Base-by-base conservation (phyloP, 2,797 vertebrate species). In the Megaceryle alcyon region DNA sequence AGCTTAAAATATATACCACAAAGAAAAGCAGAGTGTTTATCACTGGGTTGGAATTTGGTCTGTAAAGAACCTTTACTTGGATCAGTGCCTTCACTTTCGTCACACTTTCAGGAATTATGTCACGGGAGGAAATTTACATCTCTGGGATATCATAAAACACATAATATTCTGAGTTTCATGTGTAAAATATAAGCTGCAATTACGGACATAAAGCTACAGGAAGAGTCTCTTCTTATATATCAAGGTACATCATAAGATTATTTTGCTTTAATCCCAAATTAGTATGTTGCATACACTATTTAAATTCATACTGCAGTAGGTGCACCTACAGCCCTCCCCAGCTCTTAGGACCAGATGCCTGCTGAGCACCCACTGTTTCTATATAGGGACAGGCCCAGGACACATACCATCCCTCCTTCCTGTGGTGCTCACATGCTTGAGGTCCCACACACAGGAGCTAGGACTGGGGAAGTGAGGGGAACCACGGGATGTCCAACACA, bases 201-300 rank as follows among this genome's bases (percentile, higher is more conserved):
- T 48, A 41, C 0, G 0, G 35, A 71, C 51, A 41, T 19, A 37
- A 3, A n/a, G 39, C n/a, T 80, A 28, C 14, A 53, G 6, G 22
- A 53, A 14, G 7, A 22, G 14, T 31, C 23, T 53, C 41, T 23
- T 14, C 49, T 65, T n/a, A n/a, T 31, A 12, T 10, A 88, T 17
- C 9, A 57, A 57, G 31, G 10, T 26, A 51, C 12, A 66, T 28
- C 16, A 9, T 11, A 49, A 13, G 9, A 54, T 8, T 2, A 33
- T 57, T 91, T 82, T 69, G 10, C 22, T 54, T 93, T 54, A 44
- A 56, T 15, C 46, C 35, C 8, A 5, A 49, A 23, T 26, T 25
- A 51, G 25, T 51, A 21, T 7, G n/a, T 21, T 31, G 29, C 7
- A 11, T 4, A 14, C 5, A 25, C 6, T 49, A 7, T 14, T 26